A percentile compares a stretch with the other conserved stretches of the same genome.
These are phyloP conservation scores for Hartigia nigra DNA, from an alignment of 2,888 invertebrate genomes.

Conservation along the genomic window DNA sequence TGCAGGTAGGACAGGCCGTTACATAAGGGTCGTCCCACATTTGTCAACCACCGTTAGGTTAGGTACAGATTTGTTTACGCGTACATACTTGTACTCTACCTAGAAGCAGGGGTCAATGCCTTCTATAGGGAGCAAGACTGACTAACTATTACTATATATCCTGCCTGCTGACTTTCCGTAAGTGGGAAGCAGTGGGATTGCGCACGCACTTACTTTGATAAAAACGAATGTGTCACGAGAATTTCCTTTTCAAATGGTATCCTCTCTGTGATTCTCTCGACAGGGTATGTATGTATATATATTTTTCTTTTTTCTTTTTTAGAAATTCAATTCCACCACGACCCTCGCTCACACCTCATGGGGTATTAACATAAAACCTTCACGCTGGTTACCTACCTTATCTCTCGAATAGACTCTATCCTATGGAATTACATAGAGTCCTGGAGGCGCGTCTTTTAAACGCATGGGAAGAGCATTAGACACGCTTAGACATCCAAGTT, in stretches of 20 bases:
- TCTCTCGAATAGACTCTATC: not conserved
- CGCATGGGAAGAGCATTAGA: not conserved
- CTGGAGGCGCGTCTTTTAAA: not conserved
- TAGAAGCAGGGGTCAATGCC: conserved; percentile 59
- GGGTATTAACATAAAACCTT: not conserved
- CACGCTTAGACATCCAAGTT: not conserved
- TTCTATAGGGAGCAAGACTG: conserved; percentile 61
- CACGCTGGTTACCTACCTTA: not conserved
- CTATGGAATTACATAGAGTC: not conserved
- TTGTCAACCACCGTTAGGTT: conserved; percentile 35
- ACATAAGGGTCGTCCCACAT: conserved; percentile 32
- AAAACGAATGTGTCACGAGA: conserved; percentile 64
- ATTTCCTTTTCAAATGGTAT: conserved; percentile 62
- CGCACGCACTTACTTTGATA: conserved; percentile 42
- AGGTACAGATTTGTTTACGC: conserved; percentile 45
- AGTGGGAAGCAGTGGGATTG: conserved; percentile 29
- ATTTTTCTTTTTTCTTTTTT: not conserved
- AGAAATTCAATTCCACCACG: not conserved
- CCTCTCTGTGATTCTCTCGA: conserved; percentile 9
- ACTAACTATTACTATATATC: not conserved
- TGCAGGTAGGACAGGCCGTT: conserved; percentile 12
- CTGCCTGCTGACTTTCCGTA: conserved; percentile 56
- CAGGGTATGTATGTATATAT: not conserved
- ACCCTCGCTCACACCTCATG: not conserved
- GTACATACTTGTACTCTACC: conserved; percentile 2